Evolutionary conservation across 2,888 invertebrate genomes (phyloP), one percentile per base, ranked within the genome.

Genomic region (Tenthredo amoena): DNA sequence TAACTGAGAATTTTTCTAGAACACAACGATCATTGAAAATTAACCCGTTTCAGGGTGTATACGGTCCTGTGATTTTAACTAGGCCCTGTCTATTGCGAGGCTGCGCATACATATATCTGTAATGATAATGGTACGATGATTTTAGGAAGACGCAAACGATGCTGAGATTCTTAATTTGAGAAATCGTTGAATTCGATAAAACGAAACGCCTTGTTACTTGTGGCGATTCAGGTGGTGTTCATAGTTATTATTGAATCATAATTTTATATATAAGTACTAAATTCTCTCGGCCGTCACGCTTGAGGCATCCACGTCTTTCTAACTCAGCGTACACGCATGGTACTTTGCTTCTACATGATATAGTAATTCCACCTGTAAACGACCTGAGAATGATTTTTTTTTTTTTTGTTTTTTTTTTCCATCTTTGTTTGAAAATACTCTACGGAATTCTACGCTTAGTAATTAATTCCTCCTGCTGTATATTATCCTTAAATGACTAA

Each of bases 401-500:
- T 7, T 68, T 21, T 1, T 12, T 71, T n/a, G n/a, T 37, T 18
- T 15, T 71, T 15, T 37, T 34, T 37, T 34, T 21, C 10, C 43
- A 79, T 82, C 43, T 43, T 43, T 65, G 40, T 43, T 58, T 79
- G 5, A n/a, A 43, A 62, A 81, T 50, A 50, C 50, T 77, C 50
- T 50, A 50, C n/a, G 77, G 10, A 50, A 55, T 77, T 65, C 43
- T 62, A 62, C 21, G 10, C 58, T 81, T 81, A 62, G 34, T 50
- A 34, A 34, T 31, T 47, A 34, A 79, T n/a, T 79, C 37, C 21
- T 34, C 21, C 34, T 37, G 12, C n/a, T 10, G 55, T 12, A 40
- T 34, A 62, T 26, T 62, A 81, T 34, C 26, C 21, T 83, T 68
- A 83, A 47, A 47, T 88, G 86, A 87, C 88, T 87, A 86, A 85